phyloP scores from a whole-genome alignment of 64 coral and sea anemone genomes.

The Pachyseris speciosa region DNA sequence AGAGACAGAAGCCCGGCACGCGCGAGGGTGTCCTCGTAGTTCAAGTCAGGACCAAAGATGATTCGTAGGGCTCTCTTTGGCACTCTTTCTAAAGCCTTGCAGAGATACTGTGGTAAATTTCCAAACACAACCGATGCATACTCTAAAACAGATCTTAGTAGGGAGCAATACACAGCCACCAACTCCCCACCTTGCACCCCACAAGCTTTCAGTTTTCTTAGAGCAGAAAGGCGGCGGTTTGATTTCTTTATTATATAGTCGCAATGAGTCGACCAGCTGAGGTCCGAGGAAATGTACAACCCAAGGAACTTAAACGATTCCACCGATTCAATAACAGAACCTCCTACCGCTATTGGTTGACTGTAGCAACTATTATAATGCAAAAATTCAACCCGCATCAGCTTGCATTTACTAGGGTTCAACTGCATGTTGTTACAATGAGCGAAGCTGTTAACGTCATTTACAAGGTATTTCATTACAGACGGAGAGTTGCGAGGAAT shows the following conservation, averaged over 20 bases:
- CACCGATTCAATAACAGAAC: neutral
- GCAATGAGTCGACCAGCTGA: slow-evolving; percentile 16
- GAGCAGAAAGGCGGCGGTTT: slow-evolving; percentile 46
- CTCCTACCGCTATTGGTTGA: slow-evolving; percentile 24
- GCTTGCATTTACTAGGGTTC: slow-evolving; percentile 48
- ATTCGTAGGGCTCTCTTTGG: slow-evolving; percentile 43
- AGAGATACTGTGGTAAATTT: slow-evolving; percentile 50
- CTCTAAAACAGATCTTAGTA: slow-evolving; percentile 52
- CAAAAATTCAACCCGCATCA: slow-evolving; percentile 34
- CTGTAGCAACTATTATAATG: slow-evolving; percentile 16
- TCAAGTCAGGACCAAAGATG: slow-evolving; percentile 43
- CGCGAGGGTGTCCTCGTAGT: slow-evolving; percentile 43
- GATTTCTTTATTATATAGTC: slow-evolving; percentile 57
- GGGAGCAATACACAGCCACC: slow-evolving; percentile 55
- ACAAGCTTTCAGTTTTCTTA: slow-evolving; percentile 38
- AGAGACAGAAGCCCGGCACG: slow-evolving; percentile 29
- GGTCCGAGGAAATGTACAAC: slow-evolving; percentile 19
- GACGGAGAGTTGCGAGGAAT: slow-evolving; percentile 28
- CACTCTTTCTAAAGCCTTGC: slow-evolving; percentile 46
- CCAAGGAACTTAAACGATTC: slow-evolving; percentile 36
- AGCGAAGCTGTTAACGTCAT: slow-evolving; percentile 41
- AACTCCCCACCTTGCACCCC: slow-evolving; percentile 38
- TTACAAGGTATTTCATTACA: slow-evolving; percentile 1
- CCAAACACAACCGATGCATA: slow-evolving; percentile 37
- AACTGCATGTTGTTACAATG: slow-evolving; percentile 49